phyloP scores from a whole-genome alignment of 2,113 vertebrate genomes.

The Myodes glareolus region DNA sequence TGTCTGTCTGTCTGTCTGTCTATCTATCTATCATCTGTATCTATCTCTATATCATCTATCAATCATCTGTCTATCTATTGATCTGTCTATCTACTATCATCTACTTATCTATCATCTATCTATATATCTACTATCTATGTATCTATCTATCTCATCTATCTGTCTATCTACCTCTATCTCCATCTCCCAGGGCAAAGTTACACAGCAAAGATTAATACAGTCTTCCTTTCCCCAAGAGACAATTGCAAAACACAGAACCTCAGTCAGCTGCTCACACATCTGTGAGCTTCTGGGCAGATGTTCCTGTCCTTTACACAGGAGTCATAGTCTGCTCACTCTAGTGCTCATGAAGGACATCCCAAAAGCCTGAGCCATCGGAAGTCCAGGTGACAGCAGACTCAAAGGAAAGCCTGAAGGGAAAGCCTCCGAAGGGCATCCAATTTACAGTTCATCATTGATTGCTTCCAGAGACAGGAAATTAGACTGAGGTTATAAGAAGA shows the following conservation, averaged over 20 bases:
- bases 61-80: not conserved
- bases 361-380: not conserved
- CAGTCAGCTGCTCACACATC: rapidly evolving
- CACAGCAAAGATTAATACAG: not conserved
- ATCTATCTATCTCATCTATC: not conserved
- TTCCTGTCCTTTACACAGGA: not conserved
- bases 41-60: not conserved
- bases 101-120: not conserved
- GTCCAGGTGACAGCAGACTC: rapidly evolving
- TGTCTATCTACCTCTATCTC: too few relatives aligned
- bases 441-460: not conserved
- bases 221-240: not conserved
- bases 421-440: rapidly evolving
- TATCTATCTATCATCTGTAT: not conserved
- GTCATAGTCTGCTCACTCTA: not conserved
- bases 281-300: not conserved
- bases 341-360: rapidly evolving
- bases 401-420: not conserved
- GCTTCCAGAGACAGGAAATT: not conserved
- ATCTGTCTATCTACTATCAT: not conserved
- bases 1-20: not conserved
- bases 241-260: not conserved
- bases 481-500: not conserved
- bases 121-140: not conserved
- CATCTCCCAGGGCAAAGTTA: not conserved